Conservation (phyloP, 2,888 invertebrate species). For the Agriopis aurantiaria region DNA sequence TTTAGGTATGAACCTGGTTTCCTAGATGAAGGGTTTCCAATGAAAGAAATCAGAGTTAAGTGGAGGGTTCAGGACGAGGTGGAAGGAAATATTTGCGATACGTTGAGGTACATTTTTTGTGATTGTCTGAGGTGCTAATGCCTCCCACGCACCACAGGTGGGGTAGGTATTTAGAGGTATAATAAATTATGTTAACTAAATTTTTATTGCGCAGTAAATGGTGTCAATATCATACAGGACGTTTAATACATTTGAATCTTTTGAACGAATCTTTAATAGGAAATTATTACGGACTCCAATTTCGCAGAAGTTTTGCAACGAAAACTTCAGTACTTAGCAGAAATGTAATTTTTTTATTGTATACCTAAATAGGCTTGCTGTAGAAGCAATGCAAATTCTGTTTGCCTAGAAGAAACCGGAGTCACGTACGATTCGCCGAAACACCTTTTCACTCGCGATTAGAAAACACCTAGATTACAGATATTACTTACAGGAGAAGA, state of each 20-base stretch:
- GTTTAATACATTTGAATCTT: not conserved
- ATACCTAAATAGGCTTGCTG: no score
- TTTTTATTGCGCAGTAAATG: slow-evolving; percentile 1
- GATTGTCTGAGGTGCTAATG: not conserved
- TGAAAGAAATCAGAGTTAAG: not conserved
- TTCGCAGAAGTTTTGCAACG: not conserved
- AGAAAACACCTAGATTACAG: no score
- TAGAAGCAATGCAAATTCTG: no score
- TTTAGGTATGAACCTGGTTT: not conserved
- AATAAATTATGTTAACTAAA: not conserved
- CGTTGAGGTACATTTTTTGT: not conserved
- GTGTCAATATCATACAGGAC: not conserved
- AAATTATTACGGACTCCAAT: not conserved
- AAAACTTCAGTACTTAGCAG: not conserved
- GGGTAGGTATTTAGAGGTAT: not conserved
- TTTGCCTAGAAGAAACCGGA: no score
- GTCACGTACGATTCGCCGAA: no score
- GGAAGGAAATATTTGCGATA: not conserved
- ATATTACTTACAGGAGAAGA: no score
- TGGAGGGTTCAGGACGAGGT: not conserved
- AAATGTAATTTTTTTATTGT: no score
- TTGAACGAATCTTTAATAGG: not conserved
- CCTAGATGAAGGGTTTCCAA: not conserved
- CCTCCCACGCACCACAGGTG: not conserved
- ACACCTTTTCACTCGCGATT: no score